Base-by-base conservation (phyloP, 2,113 vertebrate genomes). In the Tamias sibiricus region DNA sequence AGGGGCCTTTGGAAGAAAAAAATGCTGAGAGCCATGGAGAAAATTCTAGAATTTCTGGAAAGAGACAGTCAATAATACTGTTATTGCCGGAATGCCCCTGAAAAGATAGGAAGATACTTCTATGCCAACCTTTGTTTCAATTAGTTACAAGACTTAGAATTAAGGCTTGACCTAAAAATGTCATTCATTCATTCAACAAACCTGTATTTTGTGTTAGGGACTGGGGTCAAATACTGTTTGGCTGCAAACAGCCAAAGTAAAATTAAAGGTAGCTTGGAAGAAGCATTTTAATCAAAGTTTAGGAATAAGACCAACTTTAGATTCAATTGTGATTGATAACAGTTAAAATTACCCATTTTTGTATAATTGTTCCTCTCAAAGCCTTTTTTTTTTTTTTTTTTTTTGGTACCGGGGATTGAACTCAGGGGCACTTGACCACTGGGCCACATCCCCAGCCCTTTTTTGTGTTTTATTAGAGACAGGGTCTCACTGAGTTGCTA, bases 211-310 rank as follows among this genome's bases (percentile, higher is more conserved):
- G 19, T n/a, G 12, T 57, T 49, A 64, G 69, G 79, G 22, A 13
- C 76, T 47, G 28, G 32, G 79, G 74, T 72, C 68, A 93, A 75
- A n/a, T n/a, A n/a, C n/a, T n/a, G n/a, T n/a, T n/a, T n/a, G n/a
- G n/a, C n/a, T n/a, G n/a, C 54, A 82, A 88, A 69, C 1, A 91
- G 37, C 74, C 93, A 82, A 89, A 35, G 62, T 62, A 42, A 77
- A 85, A 81, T 71, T 83, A 76, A 81, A 80, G 11, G 37, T 69
- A 74, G 54, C 32, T 94, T 42, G 75, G 35, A 64, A 92, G 68
- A 90, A 44, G 19, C n/a, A 90, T 81, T 95, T 80, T 88, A 84
- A 96, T 94, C 75, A 71, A 95, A 82, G 24, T 64, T 86, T 86
- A 59, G 76, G 68, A 71, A 35, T 42, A 77, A 82, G 40, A 88